Base-by-base conservation (phyloP, 2,113 vertebrate genomes). In the Pimephales promelas region DNA sequence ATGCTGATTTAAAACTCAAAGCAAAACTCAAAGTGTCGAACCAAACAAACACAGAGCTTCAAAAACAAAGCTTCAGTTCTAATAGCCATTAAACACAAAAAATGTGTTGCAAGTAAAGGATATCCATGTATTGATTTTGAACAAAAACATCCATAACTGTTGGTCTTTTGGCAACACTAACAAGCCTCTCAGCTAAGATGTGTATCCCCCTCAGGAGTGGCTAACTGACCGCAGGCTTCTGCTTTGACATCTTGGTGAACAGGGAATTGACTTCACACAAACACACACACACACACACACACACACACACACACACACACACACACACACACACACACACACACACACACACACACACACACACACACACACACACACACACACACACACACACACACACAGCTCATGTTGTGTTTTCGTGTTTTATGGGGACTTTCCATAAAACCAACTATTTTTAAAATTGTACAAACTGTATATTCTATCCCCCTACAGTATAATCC, bases 41-140 rank as follows among this genome's bases (percentile, higher is more conserved):
- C 5, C 31, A 36, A 36, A n/a, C 18, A 11, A 31, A 26, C 43
- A n/a, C 9, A 2, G 62, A 20, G 62, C 49, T 54, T 54, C 18
- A 54, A 54, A 54, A 54, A 54, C 18, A 20, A 13, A 31, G 28
- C 62, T 34, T 5, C 36, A 72, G 20, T 18, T 54, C 56, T n/a
- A 47, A 57, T 22, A 52, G 13, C 49, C 79, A 40, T 61, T 77
- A 77, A 34, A n/a, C 56, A 71, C 5, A 20, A 36, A 75, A 75
- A 49, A 76, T 78, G 64, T 66, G 81, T 73, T 6, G 43, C 49
- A 56, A 72, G 49, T 9, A 26, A 47, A 22, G 7, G n/a, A 16
- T n/a, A 68, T 75, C 68, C 24, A 68, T 79, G 40, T 86, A 83
- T 45, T 57, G 76, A 80, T 79, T 74, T 57, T 31, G 59, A 26